These are phyloP conservation scores for Achroia grisella DNA, from an alignment of 1,140 invertebrate genomes.

Conservation along the genomic window DNA sequence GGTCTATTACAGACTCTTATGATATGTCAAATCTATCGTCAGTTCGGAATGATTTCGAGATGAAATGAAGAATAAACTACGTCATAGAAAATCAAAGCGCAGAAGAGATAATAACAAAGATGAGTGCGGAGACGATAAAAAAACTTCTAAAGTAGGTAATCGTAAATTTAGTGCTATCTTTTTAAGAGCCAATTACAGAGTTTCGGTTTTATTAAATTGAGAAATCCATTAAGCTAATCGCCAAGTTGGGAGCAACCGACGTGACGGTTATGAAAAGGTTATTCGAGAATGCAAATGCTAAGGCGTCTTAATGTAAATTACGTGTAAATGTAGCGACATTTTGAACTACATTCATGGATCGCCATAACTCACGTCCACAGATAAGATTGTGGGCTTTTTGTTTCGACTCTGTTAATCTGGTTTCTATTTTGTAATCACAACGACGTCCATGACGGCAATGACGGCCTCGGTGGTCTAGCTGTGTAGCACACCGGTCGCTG, in stretches of 20 bases:
- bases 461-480: too few relatives aligned
- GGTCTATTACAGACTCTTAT: too few relatives aligned
- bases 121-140: conserved; percentile 13
- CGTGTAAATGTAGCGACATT: conserved; percentile 49
- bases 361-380: conserved; percentile 45
- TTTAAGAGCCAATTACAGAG: conserved; percentile 54
- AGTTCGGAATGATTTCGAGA: too few relatives aligned
- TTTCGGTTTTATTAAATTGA: conserved; percentile 58
- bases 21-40: too few relatives aligned
- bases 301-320: conserved; percentile 57
- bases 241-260: conserved; percentile 41
- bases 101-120: not conserved
- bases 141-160: conserved; percentile 20
- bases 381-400: conserved; percentile 47
- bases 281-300: conserved; percentile 57
- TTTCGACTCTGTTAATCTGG: conserved; percentile 20
- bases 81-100: conserved; percentile 7
- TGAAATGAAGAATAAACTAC: conserved; percentile 10
- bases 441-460: too few relatives aligned
- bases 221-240: conserved; percentile 65
- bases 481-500: too few relatives aligned
- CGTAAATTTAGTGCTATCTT: conserved; percentile 42
- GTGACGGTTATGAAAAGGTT: conserved; percentile 60
- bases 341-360: conserved; percentile 21
- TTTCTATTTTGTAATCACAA: not conserved